Percentiles rank a stretch among this genome's conserved stretches.
phyloP scores from a whole-genome alignment of 2,113 vertebrate species.

The Dicaeum eximium region DNA sequence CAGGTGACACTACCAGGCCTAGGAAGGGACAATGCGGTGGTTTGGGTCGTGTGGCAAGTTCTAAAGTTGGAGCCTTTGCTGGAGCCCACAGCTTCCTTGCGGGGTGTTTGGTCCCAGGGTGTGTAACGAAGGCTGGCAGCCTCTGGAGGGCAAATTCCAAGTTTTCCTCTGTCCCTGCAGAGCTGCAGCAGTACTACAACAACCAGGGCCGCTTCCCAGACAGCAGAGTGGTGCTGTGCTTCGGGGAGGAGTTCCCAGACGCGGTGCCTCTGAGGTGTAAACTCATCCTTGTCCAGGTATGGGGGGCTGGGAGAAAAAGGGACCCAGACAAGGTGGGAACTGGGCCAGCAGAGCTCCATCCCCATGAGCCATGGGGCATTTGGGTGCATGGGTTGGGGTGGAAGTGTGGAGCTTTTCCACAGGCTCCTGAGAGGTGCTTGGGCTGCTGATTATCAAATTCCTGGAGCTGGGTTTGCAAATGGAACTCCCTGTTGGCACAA shows the following conservation, averaged over 20 bases:
- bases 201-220: conserved; percentile 85
- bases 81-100: not conserved
- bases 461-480: not conserved
- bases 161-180: conserved; percentile 61
- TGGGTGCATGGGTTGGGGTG: not conserved
- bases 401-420: not conserved
- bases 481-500: not conserved
- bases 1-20: not conserved
- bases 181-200: conserved; percentile 86
- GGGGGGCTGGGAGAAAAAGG: not conserved
- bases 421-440: not conserved
- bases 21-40: not conserved
- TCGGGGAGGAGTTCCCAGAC: conserved; percentile 92
- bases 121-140: not conserved
- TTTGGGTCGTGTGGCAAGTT: fast-evolving
- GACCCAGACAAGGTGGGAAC: not conserved
- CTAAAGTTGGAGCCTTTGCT: not conserved
- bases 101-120: not conserved
- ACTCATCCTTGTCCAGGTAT: conserved; percentile 93
- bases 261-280: conserved; percentile 79
- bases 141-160: not conserved
- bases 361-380: not conserved
- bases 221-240: conserved; percentile 86
- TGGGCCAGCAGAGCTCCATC: not conserved
- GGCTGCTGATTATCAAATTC: not conserved